Evolutionary conservation across 2,113 vertebrate genomes (phyloP), one percentile per base, ranked within the genome.

Genomic region (Perca fluviatilis): DNA sequence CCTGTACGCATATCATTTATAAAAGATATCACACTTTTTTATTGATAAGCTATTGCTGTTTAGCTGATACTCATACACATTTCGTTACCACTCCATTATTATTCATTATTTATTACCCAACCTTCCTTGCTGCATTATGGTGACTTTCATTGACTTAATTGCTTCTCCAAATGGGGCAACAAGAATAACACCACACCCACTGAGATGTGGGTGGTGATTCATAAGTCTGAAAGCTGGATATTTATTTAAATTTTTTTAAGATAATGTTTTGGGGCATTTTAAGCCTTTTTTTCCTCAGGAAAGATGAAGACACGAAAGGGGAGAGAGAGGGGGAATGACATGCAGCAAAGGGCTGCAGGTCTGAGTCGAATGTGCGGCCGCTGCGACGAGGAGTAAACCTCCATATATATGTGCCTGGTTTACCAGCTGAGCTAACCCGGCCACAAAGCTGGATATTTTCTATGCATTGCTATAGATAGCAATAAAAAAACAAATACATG

Each of bases 21-120:
- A 7, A 49, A 57, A 23, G 49, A 23, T 40, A 47, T 63, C 19
- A 51, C 8, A 36, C 4, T 18, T 77, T 77, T 40, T 19, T 30
- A 47, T 74, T 60, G 33, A 61, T 18, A 19, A 36, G 25, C 83
- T 23, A 6, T 62, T 78, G n/a, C 33, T 15, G 43, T 71, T 14
- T 71, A 61, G 46, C 19, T 49, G 25, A 65, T 21, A 19, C 46
- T n/a, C 47, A 51, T 47, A 49, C 16, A 15, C 8, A 50, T 63
- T 68, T 47, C 6, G 49, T 62, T 36, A 46, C 7, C 11, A n/a
- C 16, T 61, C 53, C 11, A 56, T 68, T 75, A 40, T 75, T 68
- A 77, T 71, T 64, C 16, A 67, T 77, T 56, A 57, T 63, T 54
- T 62, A 74, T 79, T 68, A 27, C 30, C 65, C 33, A 66, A 16